These are phyloP conservation scores for Eclectus roratus DNA, from an alignment of 2,113 vertebrate genomes.

Conservation along the genomic window DNA sequence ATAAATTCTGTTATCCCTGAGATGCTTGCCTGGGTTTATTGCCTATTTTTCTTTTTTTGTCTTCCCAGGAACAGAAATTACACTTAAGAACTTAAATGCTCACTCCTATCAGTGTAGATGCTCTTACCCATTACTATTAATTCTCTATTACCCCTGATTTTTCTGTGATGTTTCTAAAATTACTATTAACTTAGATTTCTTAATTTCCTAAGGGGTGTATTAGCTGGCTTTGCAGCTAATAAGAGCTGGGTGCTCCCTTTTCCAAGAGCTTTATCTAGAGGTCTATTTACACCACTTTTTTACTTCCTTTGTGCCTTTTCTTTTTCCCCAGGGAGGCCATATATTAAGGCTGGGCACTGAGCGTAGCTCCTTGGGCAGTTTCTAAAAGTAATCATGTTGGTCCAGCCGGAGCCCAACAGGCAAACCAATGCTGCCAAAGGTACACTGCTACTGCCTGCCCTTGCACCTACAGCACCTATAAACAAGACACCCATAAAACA, in stretches of 20 bases:
- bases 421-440: not conserved
- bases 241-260: not conserved
- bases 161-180: conserved; percentile 40
- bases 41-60: not conserved
- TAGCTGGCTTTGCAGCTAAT: not conserved
- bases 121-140: not conserved
- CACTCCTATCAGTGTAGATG: not conserved
- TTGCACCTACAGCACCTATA: not conserved
- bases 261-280: not conserved
- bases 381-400: not conserved
- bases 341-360: not conserved
- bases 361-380: not conserved
- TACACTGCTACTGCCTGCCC: not conserved
- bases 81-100: not conserved
- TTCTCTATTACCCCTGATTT: not conserved
- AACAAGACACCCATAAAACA: not conserved
- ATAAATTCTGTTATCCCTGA: not conserved
- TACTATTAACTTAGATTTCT: conserved; percentile 15
- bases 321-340: not conserved
- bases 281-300: not conserved
- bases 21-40: not conserved
- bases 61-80: not conserved
- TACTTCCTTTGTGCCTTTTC: not conserved
- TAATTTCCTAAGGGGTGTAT: conserved; percentile 14
- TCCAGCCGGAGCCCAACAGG: not conserved